Evolutionary conservation across 2,113 vertebrate species (phyloP).

Genomic region (Chrysemys picta): DNA sequence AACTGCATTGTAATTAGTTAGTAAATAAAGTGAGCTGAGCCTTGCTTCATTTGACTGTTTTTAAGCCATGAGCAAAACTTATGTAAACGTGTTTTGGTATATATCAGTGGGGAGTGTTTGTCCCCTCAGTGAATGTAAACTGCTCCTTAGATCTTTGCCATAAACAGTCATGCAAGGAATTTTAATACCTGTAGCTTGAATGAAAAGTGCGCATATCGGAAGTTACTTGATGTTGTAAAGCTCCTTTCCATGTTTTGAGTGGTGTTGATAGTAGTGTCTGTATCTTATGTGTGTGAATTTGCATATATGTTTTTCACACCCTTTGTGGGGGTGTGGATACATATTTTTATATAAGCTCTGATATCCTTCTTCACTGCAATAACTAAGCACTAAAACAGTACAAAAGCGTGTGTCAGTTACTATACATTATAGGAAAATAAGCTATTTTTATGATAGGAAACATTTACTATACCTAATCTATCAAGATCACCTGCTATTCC

Average conservation of each 20-base stretch:
- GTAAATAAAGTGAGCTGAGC: not conserved
- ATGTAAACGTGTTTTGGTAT: not conserved
- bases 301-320: fast-evolving
- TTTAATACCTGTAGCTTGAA: not conserved
- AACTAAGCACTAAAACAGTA: not conserved
- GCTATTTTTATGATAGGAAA: not conserved
- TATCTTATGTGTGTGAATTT: not conserved
- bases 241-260: not conserved
- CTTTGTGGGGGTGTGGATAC: not conserved
- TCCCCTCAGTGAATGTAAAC: not conserved
- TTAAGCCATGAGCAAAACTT: not conserved
- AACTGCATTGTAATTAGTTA: not conserved
- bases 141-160: not conserved
- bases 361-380: not conserved
- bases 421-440: not conserved
- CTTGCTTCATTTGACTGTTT: not conserved
- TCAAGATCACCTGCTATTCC: not conserved
- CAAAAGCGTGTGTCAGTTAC: not conserved
- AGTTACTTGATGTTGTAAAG: not conserved
- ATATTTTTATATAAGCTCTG: not conserved
- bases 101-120: not conserved
- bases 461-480: not conserved
- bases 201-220: not conserved
- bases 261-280: not conserved
- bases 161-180: not conserved